Base-by-base conservation (phyloP, 2,113 vertebrate genomes). In the Labeo catla region DNA sequence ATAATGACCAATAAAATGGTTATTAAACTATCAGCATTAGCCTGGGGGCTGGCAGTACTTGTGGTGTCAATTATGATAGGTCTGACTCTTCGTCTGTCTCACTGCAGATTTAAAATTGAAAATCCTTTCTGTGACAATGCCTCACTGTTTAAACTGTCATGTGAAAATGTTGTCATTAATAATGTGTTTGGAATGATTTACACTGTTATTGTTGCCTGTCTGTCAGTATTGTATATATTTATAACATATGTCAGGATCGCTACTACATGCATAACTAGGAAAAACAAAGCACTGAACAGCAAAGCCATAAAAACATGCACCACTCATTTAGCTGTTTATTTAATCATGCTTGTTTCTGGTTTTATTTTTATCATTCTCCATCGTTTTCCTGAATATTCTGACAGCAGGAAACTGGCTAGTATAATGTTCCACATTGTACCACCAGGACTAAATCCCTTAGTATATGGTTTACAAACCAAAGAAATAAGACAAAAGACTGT, bases 1-100 rank as follows among this genome's bases (percentile, higher is more conserved):
- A 90, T 94, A 74, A 94, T 94, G 93, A 93, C 83, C 66, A 86
- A 59, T 50, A 87, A 47, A n/a, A 92, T 87, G 90, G 90, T 94
- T 81, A 10, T 90, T 0, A 91, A 84, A 79, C 87, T 95, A 50
- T 90, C 91, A 0, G 66, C 61, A 1, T 87, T n/a, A 1, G 92
- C 93, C 16, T 95, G 94, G 93, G 90, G 86, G 0, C 43, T 81
- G 12, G 79, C 92, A 5, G 77, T 91, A 0, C 21, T 91, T 21
- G 0, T 93, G 34, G 92, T 94, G 0, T 84, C 23, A 21, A 36
- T 93, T 28, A 68, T 94, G 1, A 0, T 93, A 0, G 86, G 90
- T 0, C 91, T 93, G 8, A 91, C 57, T 0, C 0, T 83, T 0
- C 90, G 91, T 3, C 76, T 94, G 73, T 89, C 84, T 0, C 90